Evolutionary conservation across 30 jellyfish, hydroid and myxozoan genomes (phyloP).

Genomic region (Sanderia malayensis): DNA sequence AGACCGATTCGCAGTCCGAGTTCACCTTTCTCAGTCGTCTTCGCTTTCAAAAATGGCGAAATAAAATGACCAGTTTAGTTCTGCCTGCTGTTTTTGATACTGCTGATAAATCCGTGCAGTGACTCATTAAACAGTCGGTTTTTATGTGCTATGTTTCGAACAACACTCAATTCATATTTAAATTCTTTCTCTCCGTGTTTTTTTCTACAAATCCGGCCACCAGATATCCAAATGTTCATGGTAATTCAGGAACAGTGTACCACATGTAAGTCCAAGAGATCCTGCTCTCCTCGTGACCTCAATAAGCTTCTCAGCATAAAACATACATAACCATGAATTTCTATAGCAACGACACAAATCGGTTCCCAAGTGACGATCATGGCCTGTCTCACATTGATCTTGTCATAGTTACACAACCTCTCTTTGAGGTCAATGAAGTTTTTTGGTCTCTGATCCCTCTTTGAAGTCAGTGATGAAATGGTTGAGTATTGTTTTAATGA

Average conservation of each 20-base stretch:
- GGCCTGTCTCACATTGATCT: too few relatives aligned
- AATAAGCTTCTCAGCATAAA: constrained; percentile 41
- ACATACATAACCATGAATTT: constrained; percentile 42
- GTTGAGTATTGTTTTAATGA: too few relatives aligned
- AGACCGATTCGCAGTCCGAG: too few relatives aligned
- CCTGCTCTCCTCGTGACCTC: constrained; percentile 70
- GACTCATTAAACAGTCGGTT: not conserved
- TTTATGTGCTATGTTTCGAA: not conserved
- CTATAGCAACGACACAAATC: constrained; percentile 10
- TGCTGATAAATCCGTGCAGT: not conserved
- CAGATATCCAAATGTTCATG: constrained; percentile 23
- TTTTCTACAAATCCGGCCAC: constrained; percentile 58
- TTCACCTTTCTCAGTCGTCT: not conserved
- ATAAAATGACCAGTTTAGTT: not conserved
- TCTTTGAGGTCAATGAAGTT: too few relatives aligned
- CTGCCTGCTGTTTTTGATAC: not conserved
- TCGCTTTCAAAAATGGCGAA: not conserved
- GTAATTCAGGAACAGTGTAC: constrained; percentile 48
- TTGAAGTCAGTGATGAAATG: too few relatives aligned
- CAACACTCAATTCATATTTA: constrained; percentile 30
- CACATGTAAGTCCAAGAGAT: constrained; percentile 68
- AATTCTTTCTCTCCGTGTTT: constrained; percentile 21
- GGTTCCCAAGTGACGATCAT: too few relatives aligned
- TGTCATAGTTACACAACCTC: too few relatives aligned
- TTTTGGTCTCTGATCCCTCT: too few relatives aligned